phyloP scores from a whole-genome alignment of 2,888 invertebrate genomes.

The Catonia carolina region DNA sequence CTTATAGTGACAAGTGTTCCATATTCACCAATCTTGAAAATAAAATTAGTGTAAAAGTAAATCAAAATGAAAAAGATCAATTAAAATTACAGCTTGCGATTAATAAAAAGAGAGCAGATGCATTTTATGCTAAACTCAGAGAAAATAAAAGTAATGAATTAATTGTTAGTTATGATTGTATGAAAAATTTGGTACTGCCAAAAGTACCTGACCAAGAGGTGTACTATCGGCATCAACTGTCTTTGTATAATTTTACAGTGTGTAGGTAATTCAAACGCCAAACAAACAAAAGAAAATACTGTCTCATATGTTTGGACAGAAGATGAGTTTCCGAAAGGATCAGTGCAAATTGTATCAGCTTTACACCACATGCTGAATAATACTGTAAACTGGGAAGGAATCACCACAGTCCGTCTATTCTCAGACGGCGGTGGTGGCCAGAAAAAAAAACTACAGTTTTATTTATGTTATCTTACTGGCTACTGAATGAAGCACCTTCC shows the following conservation, averaged over 20 bases:
- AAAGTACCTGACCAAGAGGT: background rate
- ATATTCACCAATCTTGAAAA: background rate
- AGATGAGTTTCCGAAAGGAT: background rate
- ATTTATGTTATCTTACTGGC: constrained; percentile 35
- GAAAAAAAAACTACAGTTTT: constrained; percentile 35
- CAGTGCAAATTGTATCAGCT: background rate
- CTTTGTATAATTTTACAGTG: background rate
- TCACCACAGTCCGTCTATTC: constrained; percentile 13
- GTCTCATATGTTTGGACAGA: background rate
- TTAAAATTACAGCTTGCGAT: background rate
- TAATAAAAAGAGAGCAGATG: background rate
- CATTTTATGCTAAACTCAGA: background rate
- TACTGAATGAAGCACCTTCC: constrained; percentile 25
- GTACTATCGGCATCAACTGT: background rate
- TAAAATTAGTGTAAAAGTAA: background rate
- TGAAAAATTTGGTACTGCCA: no score
- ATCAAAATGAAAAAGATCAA: background rate
- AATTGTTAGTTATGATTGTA: background rate
- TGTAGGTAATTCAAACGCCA: background rate
- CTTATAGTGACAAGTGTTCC: background rate
- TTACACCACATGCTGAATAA: constrained; percentile 2
- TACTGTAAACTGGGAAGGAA: background rate
- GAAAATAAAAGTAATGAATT: background rate
- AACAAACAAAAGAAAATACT: background rate
- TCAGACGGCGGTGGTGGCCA: no score